phyloP scores from a whole-genome alignment of 2,113 vertebrate genomes.

The Axis porcinus region DNA sequence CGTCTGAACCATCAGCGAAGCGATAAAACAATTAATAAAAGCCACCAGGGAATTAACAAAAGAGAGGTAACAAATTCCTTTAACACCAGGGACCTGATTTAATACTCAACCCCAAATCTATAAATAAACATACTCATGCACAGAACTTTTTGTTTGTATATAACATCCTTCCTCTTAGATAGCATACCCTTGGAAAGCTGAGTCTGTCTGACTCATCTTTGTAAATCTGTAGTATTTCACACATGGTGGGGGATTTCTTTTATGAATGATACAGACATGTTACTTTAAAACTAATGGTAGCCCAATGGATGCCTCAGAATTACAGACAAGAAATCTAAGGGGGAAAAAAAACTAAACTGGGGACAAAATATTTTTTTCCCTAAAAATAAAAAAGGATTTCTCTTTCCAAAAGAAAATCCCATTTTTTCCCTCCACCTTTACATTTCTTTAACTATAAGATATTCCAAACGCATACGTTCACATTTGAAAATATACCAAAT shows the following conservation, averaged over 20 bases:
- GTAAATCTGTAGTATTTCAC: not conserved
- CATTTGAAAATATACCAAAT: not conserved
- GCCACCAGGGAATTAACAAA: not conserved
- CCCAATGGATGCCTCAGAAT: constrained; percentile 16
- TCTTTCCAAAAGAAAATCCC: constrained; percentile 15
- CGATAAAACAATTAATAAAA: not conserved
- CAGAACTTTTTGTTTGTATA: not conserved
- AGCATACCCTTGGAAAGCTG: not conserved
- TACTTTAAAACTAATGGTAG: not conserved
- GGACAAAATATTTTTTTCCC: not conserved
- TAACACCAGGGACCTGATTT: not conserved
- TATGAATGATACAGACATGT: not conserved
- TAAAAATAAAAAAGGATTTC: not conserved
- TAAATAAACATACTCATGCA: not conserved
- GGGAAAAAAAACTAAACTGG: not conserved
- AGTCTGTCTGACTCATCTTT: not conserved
- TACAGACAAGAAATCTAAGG: not conserved
- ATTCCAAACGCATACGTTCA: not conserved
- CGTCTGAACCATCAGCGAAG: not conserved
- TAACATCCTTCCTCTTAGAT: not conserved
- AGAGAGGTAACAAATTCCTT: not conserved
- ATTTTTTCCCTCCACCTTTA: constrained; percentile 14
- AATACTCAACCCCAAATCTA: constrained; percentile 1
- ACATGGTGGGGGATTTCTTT: not conserved
- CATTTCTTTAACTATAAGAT: not conserved